These are phyloP conservation scores for Alviniconcha strummeri DNA, from an alignment of 2,888 invertebrate species.

Conservation along the genomic window DNA sequence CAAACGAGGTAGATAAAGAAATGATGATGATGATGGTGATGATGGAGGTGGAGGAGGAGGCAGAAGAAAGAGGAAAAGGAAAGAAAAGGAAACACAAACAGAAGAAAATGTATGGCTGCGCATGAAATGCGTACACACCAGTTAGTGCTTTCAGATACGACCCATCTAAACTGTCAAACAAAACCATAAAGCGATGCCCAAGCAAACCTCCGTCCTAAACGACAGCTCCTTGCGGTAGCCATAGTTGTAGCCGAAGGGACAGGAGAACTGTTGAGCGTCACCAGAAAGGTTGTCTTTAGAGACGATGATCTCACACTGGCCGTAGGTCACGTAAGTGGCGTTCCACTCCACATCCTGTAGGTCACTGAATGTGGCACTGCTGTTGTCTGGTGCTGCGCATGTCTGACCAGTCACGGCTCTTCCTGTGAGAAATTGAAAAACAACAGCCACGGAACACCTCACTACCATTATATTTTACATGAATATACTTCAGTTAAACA, in stretches of 20 bases:
- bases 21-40: too few relatives aligned
- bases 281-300: not conserved
- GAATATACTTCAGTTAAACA: too few relatives aligned
- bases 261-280: not conserved
- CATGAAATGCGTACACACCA: too few relatives aligned
- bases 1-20: too few relatives aligned
- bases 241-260: conserved; percentile 20
- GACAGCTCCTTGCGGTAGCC: not conserved
- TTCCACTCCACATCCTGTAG: conserved; percentile 1
- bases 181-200: not conserved
- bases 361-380: not conserved
- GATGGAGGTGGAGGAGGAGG: too few relatives aligned
- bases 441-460: too few relatives aligned
- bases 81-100: too few relatives aligned
- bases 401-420: not conserved
- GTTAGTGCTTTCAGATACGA: too few relatives aligned
- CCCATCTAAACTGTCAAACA: too few relatives aligned
- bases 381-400: conserved; percentile 8
- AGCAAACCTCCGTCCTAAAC: conserved; percentile 15
- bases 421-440: not conserved
- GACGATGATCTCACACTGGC: conserved; percentile 24
- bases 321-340: not conserved
- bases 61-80: too few relatives aligned
- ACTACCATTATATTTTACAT: too few relatives aligned
- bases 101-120: too few relatives aligned